A percentile compares a stretch with the other conserved stretches of the same genome.
Evolutionary conservation across 2,113 vertebrate species (phyloP).

Genomic region (Lucifuga dentata): DNA sequence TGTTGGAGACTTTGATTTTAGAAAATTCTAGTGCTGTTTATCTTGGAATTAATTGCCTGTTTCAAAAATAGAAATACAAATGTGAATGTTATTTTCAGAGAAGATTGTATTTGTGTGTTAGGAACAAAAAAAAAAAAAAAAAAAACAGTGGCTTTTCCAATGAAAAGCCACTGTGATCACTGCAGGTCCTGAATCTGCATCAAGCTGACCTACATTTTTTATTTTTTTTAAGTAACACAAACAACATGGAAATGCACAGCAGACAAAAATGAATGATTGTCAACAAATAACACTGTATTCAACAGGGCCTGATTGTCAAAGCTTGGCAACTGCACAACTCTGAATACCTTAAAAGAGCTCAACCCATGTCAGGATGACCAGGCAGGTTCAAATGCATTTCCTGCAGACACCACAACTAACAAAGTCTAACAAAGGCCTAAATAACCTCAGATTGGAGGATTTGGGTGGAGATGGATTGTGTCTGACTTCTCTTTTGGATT

Average conservation of each 20-base stretch:
- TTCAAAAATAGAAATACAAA: constrained; percentile 26
- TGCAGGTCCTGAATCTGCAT: neutral
- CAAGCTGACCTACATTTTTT: constrained; percentile 26
- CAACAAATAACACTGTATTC: neutral
- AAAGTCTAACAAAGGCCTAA: constrained; percentile 1
- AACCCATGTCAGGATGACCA: neutral
- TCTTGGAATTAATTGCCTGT: constrained; percentile 1
- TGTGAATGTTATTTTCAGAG: constrained; percentile 19
- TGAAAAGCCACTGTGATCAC: constrained; percentile 18
- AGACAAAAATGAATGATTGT: constrained; percentile 12
- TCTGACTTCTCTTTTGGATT: constrained; percentile 2
- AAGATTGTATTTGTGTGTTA: constrained; percentile 48
- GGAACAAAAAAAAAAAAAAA: constrained; percentile 34
- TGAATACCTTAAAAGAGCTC: constrained; percentile 7
- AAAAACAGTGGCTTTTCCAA: constrained; percentile 58
- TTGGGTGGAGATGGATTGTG: constrained; percentile 5
- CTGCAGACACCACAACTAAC: constrained; percentile 33
- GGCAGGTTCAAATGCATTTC: neutral
- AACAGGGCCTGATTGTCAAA: constrained; percentile 36
- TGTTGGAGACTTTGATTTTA: constrained; percentile 11
- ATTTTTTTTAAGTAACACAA: neutral
- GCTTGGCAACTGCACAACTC: constrained; percentile 12
- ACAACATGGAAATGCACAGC: constrained; percentile 4
- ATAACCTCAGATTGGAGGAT: neutral
- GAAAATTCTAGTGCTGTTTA: constrained; percentile 6